Evolutionary conservation across 2,888 invertebrate species (phyloP), one percentile per base, ranked within the genome.

Genomic region (Xanthostigma xanthostigma): DNA sequence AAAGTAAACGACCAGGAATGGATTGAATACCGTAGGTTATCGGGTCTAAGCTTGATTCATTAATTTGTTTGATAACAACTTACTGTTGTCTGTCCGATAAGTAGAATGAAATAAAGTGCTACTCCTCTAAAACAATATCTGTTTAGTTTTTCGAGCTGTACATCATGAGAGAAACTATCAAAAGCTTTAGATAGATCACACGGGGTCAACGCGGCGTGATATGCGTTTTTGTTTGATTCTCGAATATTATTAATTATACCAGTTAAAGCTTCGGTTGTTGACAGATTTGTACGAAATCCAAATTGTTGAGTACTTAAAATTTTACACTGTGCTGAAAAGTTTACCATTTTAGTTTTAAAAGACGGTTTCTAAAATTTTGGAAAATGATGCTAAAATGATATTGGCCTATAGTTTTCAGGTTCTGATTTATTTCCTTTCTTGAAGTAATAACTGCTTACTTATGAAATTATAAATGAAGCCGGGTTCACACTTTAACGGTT

Each of bases 11-110:
- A 10, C 55, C 55, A 9, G 54, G 13, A 33, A 53, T 53, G 9
- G 53, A 55, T 5, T 56, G 52, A 8, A 57, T 55, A 9, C 57
- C 53, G 5, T 55, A 54, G 1, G 41, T 47, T 12, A 53, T 49
- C 11, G 8, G 4, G 2, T 42, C n/a, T n/a, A n/a, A n/a, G n/a
- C n/a, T n/a, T n/a, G n/a, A n/a, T n/a, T n/a, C n/a, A n/a, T n/a
- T n/a, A n/a, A n/a, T 48, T 6, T 53, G 52, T 17, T 53, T 49
- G 0, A 55, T 38, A 1, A 45, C 50, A 13, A 57, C 54, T 14
- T 41, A 54, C 40, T 57, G 57, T 1, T 42, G 46, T 17, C 55
- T 37, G 42, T 53, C 51, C 2, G 35, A 11, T 9, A 55, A 44
- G 41, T 55, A 54, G 10, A 54, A 57, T 9, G 41, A 41, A 41